Conservation (phyloP, 2,888 invertebrate species). For the Meiosimyza decipiens region DNA sequence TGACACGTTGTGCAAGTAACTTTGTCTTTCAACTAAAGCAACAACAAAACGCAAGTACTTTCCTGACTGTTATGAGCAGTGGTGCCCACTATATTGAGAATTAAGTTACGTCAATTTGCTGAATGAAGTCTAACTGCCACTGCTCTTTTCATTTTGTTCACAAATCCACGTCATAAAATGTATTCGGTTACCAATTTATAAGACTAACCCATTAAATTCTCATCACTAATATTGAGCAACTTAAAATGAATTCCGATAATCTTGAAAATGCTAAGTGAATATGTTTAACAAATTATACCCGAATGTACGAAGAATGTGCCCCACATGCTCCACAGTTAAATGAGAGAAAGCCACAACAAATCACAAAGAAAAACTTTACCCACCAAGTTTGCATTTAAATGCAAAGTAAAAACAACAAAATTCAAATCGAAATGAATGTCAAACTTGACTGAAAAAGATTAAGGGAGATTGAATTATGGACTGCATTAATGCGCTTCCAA, state of each 20-base stretch:
- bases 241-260: constrained; percentile 14
- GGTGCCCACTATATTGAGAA: too few species aligned
- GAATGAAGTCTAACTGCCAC: too few species aligned
- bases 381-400: background rate
- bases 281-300: constrained; percentile 52
- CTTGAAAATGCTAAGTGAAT: constrained; percentile 46
- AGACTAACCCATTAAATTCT: too few species aligned
- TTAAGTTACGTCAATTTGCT: too few species aligned
- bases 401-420: background rate
- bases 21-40: too few species aligned
- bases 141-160: too few species aligned
- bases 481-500: constrained; percentile 27
- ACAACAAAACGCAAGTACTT: too few species aligned
- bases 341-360: constrained; percentile 1
- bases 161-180: too few species aligned
- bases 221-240: too few species aligned
- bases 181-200: too few species aligned
- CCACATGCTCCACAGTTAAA: background rate
- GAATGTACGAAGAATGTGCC: constrained; percentile 5
- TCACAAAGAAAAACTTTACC: background rate
- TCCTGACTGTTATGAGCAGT: too few species aligned
- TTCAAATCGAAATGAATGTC: constrained; percentile 21
- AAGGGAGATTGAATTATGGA: constrained; percentile 29
- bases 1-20: too few species aligned
- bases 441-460: constrained; percentile 17